These are phyloP conservation scores for Melanostoma scalare DNA, from an alignment of 2,888 invertebrate genomes.

Conservation along the genomic window DNA sequence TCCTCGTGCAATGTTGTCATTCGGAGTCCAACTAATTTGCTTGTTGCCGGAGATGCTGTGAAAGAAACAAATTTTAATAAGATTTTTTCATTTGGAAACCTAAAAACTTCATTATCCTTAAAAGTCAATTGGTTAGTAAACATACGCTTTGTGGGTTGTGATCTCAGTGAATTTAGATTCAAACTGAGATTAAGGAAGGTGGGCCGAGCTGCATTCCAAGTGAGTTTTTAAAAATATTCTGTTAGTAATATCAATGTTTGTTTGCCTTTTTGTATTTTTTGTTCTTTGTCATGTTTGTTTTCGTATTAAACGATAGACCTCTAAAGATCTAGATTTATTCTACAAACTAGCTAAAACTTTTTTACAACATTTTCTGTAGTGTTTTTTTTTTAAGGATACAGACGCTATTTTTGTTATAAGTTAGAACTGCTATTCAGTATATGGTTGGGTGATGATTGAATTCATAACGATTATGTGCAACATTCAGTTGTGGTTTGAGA, in stretches of 20 bases:
- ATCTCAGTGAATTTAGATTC: conserved; percentile 95
- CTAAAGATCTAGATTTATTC: conserved; percentile 58
- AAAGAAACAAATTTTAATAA: conserved; percentile 26
- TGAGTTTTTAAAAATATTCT: conserved; percentile 49
- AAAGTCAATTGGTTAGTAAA: conserved; percentile 78
- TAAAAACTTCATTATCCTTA: neutral
- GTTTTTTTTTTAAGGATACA: conserved; percentile 25
- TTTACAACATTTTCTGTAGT: conserved; percentile 61
- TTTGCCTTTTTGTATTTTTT: conserved; percentile 11
- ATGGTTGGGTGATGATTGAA: conserved; percentile 47
- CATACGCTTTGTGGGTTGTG: conserved; percentile 95
- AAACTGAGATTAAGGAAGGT: conserved; percentile 98
- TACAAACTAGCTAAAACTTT: conserved; percentile 68
- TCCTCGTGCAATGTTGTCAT: conserved; percentile 97
- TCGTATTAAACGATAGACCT: conserved; percentile 51
- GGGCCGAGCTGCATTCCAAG: conserved; percentile 94
- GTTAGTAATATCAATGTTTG: conserved; percentile 36
- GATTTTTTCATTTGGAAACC: neutral
- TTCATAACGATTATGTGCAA: conserved; percentile 49
- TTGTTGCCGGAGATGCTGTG: conserved; percentile 91
- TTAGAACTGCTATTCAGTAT: conserved; percentile 59
- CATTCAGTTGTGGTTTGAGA: conserved; percentile 50
- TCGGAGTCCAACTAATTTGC: conserved; percentile 90
- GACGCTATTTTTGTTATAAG: conserved; percentile 15
- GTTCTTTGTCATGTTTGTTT: conserved; percentile 48